Evolutionary conservation across 1,140 invertebrate species (phyloP).

Genomic region (Drosophila jambulina): DNA sequence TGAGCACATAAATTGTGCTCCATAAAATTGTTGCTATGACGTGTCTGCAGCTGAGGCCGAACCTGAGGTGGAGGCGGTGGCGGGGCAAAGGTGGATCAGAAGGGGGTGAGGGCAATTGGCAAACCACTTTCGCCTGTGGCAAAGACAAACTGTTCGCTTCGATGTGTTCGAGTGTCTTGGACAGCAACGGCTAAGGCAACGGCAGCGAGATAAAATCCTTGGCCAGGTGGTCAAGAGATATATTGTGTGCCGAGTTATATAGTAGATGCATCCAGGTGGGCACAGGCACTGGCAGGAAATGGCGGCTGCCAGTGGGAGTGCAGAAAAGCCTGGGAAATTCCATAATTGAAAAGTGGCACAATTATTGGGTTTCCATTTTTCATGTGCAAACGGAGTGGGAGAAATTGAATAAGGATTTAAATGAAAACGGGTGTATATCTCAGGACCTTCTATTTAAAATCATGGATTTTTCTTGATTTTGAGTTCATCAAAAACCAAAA

Average conservation of each 20-base stretch:
- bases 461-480: background rate
- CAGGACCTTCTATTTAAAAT: background rate
- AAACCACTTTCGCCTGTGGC: slow-evolving; percentile 68
- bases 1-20: slow-evolving; percentile 76
- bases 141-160: slow-evolving; percentile 32
- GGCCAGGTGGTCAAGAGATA: slow-evolving; percentile 51
- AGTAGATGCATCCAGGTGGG: slow-evolving; percentile 49
- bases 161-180: slow-evolving; percentile 36
- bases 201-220: slow-evolving; percentile 41
- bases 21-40: slow-evolving; percentile 51
- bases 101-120: slow-evolving; percentile 26
- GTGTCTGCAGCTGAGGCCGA: slow-evolving; percentile 29
- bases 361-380: slow-evolving; percentile 6
- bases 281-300: slow-evolving; percentile 18
- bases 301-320: slow-evolving; percentile 7
- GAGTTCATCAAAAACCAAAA: background rate
- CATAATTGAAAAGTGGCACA: slow-evolving; percentile 36
- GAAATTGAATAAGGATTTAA: background rate
- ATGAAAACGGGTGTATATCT: background rate
- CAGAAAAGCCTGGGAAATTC: slow-evolving; percentile 25
- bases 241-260: slow-evolving; percentile 48
- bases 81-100: background rate
- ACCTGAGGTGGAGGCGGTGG: background rate
- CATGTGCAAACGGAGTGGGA: background rate
- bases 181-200: slow-evolving; percentile 1